Evolutionary conservation across 2,113 vertebrate genomes (phyloP).

Genomic region (Hemibagrus wyckioides): DNA sequence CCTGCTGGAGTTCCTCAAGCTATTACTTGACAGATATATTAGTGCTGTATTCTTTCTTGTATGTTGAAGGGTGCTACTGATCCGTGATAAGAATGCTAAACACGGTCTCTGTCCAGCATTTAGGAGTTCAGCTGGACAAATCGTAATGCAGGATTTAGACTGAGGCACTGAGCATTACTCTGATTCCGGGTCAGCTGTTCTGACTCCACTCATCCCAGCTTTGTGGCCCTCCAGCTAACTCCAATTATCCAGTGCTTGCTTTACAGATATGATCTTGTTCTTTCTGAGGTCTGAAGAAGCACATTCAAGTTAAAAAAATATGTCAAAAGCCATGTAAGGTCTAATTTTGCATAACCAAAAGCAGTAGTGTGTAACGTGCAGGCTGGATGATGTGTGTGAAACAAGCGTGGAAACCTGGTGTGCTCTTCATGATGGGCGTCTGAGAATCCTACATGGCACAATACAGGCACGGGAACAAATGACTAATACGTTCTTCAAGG

Average conservation of each 20-base stretch:
- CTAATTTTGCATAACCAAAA: background rate
- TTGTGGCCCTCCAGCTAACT: background rate
- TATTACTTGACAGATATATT: no score
- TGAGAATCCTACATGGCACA: background rate
- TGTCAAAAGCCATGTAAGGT: background rate
- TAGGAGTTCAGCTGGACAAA: background rate
- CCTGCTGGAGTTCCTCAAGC: no score
- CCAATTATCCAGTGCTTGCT: background rate
- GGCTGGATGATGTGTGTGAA: background rate
- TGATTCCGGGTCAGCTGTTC: constrained; percentile 2
- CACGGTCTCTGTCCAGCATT: background rate
- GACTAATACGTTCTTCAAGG: background rate
- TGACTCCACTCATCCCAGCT: background rate
- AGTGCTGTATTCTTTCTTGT: no score
- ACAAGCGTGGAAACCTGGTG: background rate
- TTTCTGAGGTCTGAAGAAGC: background rate
- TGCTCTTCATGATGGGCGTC: background rate
- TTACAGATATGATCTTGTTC: background rate
- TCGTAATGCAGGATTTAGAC: background rate
- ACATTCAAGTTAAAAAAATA: background rate
- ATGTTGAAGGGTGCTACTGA: background rate
- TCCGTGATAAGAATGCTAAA: background rate
- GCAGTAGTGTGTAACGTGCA: background rate
- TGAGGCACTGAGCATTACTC: background rate
- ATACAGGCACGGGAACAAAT: background rate